Evolutionary conservation across 2,888 invertebrate genomes (phyloP), one percentile per base, ranked within the genome.

Genomic region (Thereva unica): DNA sequence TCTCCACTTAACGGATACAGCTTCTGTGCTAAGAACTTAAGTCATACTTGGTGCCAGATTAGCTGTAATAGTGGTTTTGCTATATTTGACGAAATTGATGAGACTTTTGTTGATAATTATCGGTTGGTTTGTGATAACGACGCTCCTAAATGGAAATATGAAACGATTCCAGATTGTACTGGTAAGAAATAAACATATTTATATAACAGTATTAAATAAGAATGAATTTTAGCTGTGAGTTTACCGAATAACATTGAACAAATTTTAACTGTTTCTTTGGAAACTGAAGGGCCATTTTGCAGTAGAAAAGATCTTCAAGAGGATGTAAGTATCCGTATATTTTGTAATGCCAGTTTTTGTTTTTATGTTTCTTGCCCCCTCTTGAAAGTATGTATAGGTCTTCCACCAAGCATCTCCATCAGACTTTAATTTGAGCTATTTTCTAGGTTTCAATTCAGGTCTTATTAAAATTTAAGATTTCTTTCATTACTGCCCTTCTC

Each of bases 31-130:
- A 78, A 79, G 49, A 76, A 77, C n/a, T 74, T 76, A 0, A 77
- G 78, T 7, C 80, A 79, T 5, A 80, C 83, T 0, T 79, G 81
- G 68, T 89, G 89, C 72, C 78, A 82, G 4, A 76, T 87, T 34
- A 82, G 82, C 6, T 89, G 89, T 73, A 78, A 85, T 56, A 83
- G 84, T 64, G 88, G 87, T 0, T 88, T 85, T 73, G 85, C 83
- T 4, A 84, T 88, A 72, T 71, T 68, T 7, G 71, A 73, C 38
- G 71, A 70, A 34, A 55, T 64, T 0, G 69, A 61, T 3, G 71
- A 71, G 0, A 70, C 85, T 85, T 9, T 75, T 82, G 69, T 77
- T 75, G 72, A 73, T 38, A 68, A 68, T 67, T 66, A 71, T 23
- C 70, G 73, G 52, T 73, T 80, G 34, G 70, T 74, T 38, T 83